phyloP scores from a whole-genome alignment of 1,140 invertebrate genomes.

The Drosophila ironensis region DNA sequence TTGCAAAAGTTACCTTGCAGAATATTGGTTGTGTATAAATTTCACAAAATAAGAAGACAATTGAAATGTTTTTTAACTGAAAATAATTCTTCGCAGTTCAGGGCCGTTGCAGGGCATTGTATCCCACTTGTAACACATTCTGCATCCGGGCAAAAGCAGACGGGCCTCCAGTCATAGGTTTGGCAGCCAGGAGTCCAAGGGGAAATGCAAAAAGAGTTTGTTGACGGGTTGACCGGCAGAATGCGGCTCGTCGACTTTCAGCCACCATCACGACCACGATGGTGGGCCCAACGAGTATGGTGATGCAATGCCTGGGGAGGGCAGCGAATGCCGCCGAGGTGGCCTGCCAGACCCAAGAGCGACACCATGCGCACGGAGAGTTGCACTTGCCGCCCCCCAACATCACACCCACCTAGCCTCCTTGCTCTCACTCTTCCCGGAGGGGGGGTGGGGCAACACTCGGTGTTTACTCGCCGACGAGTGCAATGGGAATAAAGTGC shows the following conservation, averaged over 20 bases:
- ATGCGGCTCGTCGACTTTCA: slow-evolving; percentile 52
- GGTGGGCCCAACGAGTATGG: slow-evolving; percentile 40
- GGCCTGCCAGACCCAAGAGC: slow-evolving; percentile 14
- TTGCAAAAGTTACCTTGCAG: too few relatives aligned
- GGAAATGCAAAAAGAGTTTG: background rate
- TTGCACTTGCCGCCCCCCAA: slow-evolving; percentile 34
- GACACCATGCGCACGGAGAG: slow-evolving; percentile 35
- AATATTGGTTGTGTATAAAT: too few relatives aligned
- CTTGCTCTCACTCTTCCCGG: slow-evolving; percentile 39
- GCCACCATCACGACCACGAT: slow-evolving; percentile 27
- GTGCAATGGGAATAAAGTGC: slow-evolving; percentile 19
- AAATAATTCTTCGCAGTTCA: background rate
- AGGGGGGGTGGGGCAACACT: slow-evolving; percentile 38
- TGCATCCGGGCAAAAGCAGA: background rate
- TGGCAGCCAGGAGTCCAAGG: background rate
- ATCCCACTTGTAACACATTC: slow-evolving; percentile 75
- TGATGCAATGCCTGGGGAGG: slow-evolving; percentile 38
- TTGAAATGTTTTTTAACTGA: too few relatives aligned
- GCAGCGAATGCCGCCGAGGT: slow-evolving; percentile 22
- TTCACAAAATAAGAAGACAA: too few relatives aligned
- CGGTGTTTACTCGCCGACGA: slow-evolving; percentile 58
- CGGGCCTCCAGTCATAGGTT: background rate
- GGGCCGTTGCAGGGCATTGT: background rate
- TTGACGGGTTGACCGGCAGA: slow-evolving; percentile 46
- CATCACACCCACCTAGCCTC: background rate